Evolutionary conservation across 1,140 invertebrate genomes (phyloP), one percentile per base, ranked within the genome.

Genomic region (Drosophila sechellia): DNA sequence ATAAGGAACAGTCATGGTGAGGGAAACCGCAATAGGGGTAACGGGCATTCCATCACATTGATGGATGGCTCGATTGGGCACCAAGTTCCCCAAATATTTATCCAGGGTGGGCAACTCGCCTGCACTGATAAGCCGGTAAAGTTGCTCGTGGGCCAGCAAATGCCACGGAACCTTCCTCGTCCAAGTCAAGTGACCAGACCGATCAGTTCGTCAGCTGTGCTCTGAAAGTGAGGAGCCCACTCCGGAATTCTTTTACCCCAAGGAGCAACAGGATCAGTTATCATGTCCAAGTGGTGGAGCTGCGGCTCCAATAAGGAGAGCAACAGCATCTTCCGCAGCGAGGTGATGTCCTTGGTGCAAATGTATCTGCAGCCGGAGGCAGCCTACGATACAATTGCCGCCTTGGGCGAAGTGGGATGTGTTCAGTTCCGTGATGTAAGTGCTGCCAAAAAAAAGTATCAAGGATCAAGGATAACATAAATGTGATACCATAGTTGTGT

Each of bases 331-430:
- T 97, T 98, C 92, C 95, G 97, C 20, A 97, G 96, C 92, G 97
- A 98, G 87, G 94, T 97, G 92, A 97, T 97, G 96, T 95, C 94
- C 50, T 93, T 97, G 77, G 96, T 96, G 92, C 97, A 98, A 92
- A 94, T 98, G 81, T 98, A 97, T 92, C 95, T 98, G 71, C 97
- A 98, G 91, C 96, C 96, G 31, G 97, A 98, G 93, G 96, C 97
- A 8, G 97, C 96, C 20, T 98, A 98, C 92, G 94, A 95, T 54
- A 97, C 96, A 60, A 96, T 98, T n/a, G 96, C 97, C 0, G 96
- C 97, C 90, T 93, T 98, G 43, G 97, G 97, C 5, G 97, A 98
- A 93, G 94, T 96, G 35, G 97, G 97, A 57, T 94, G 96, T 72
- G 96, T 97, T 46, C 97, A 98, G 93, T 98, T 98, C 92, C 94